A percentile compares a stretch with the other conserved stretches of the same genome.
Conservation (phyloP, 2,797 vertebrate genomes). For the Pseudomugil tenellus region DNA sequence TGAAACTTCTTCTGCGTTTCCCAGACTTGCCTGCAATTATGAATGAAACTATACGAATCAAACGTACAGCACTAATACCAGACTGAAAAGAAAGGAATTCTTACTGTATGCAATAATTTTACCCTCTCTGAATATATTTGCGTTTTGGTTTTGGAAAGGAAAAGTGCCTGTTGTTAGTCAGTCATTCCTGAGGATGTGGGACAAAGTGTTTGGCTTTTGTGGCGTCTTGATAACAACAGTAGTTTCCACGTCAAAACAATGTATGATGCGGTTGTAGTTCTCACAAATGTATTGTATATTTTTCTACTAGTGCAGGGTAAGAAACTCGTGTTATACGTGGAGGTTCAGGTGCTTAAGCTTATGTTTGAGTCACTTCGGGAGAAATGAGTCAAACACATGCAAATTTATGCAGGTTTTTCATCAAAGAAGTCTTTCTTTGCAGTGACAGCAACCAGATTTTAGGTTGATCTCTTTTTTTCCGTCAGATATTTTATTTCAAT, state of each 20-base stretch:
- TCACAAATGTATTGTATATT: slow-evolving; percentile 80
- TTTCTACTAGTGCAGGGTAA: slow-evolving; percentile 75
- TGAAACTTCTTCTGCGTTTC: slow-evolving; percentile 11
- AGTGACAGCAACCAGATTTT: slow-evolving; percentile 46
- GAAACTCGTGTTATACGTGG: slow-evolving; percentile 34
- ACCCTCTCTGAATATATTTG: slow-evolving; percentile 52
- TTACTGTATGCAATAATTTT: slow-evolving; percentile 76
- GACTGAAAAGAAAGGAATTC: slow-evolving; percentile 45
- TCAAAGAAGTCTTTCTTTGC: slow-evolving; percentile 74
- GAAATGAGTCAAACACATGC: slow-evolving; percentile 44
- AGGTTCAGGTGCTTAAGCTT: slow-evolving; percentile 43
- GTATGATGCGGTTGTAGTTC: slow-evolving; percentile 60
- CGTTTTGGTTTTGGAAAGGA: slow-evolving; percentile 60
- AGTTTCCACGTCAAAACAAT: slow-evolving; percentile 54
- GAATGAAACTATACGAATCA: slow-evolving; percentile 25
- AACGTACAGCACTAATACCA: slow-evolving; percentile 50
- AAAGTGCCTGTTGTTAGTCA: slow-evolving; percentile 84
- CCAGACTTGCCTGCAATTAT: slow-evolving; percentile 57
- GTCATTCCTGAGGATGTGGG: slow-evolving; percentile 69
- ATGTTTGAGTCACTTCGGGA: slow-evolving; percentile 59
- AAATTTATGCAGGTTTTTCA: slow-evolving; percentile 80
- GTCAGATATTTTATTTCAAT: slow-evolving; percentile 36
- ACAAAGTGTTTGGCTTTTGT: slow-evolving; percentile 44
- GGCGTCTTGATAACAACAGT: slow-evolving; percentile 54
- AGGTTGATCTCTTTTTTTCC: slow-evolving; percentile 22